phyloP scores from a whole-genome alignment of 2,888 invertebrate species.

The Watsonalla cultraria region DNA sequence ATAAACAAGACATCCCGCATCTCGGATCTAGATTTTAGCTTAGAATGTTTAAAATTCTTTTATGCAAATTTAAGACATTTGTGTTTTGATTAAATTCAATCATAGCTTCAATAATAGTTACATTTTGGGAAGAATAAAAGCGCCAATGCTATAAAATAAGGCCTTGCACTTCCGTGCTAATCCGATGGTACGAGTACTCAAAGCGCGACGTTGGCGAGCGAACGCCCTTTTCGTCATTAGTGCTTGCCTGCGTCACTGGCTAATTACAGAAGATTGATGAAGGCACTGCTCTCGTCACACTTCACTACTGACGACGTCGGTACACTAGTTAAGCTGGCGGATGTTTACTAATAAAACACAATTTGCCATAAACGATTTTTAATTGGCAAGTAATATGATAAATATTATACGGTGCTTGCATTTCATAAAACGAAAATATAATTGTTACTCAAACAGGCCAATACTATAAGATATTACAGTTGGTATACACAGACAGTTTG shows the following conservation, averaged over 20 bases:
- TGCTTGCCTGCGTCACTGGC: constrained; percentile 52
- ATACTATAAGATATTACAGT: no score
- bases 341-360: not conserved
- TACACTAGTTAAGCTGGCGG: constrained; percentile 3
- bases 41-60: no score
- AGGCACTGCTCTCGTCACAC: constrained; percentile 38
- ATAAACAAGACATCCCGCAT: no score
- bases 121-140: not conserved
- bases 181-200: constrained; percentile 21
- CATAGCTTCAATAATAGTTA: no score
- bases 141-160: constrained; percentile 18
- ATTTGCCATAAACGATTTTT: no score
- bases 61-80: no score
- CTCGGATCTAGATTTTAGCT: no score
- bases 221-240: constrained; percentile 54
- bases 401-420: no score
- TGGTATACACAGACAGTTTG: no score
- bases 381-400: not conserved
- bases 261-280: constrained; percentile 71
- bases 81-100: no score
- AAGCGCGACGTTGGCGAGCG: constrained; percentile 29
- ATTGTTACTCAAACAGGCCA: no score
- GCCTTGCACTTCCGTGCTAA: constrained; percentile 12
- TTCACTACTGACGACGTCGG: constrained; percentile 31
- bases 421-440: no score